phyloP scores from a whole-genome alignment of 2,113 vertebrate genomes.

The Desmodus rotundus region DNA sequence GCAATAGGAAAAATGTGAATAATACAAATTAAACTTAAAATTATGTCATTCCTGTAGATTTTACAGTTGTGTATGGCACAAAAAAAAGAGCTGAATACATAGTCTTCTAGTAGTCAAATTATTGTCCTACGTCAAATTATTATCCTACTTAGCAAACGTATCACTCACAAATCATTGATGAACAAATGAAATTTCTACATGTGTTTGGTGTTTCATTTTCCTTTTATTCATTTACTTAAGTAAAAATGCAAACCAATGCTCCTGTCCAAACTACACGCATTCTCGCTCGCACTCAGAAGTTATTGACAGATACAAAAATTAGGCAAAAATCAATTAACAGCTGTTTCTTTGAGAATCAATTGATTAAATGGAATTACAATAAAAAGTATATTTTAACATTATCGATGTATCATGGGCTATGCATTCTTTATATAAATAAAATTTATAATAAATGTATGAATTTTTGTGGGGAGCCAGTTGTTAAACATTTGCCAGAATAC shows the following conservation, averaged over 20 bases:
- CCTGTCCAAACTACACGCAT: neutral
- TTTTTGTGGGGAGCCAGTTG: neutral
- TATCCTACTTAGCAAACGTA: neutral
- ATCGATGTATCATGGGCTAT: neutral
- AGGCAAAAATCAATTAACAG: conserved; percentile 1
- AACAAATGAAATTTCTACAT: neutral
- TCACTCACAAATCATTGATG: neutral
- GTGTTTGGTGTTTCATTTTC: neutral
- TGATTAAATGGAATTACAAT: neutral
- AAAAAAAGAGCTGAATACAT: neutral
- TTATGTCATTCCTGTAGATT: neutral
- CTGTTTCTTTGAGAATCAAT: neutral
- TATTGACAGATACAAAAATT: neutral
- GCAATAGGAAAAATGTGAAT: neutral
- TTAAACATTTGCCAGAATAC: neutral
- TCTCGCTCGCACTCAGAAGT: neutral
- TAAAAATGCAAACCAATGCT: neutral
- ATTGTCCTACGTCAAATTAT: neutral
- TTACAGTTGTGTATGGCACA: neutral
- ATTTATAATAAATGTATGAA: neutral
- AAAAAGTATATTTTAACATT: neutral
- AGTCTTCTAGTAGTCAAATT: neutral
- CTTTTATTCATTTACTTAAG: neutral
- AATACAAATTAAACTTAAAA: neutral
- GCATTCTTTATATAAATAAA: neutral